phyloP scores from a whole-genome alignment of 2,113 vertebrate genomes.

The Megaceryle torquata region DNA sequence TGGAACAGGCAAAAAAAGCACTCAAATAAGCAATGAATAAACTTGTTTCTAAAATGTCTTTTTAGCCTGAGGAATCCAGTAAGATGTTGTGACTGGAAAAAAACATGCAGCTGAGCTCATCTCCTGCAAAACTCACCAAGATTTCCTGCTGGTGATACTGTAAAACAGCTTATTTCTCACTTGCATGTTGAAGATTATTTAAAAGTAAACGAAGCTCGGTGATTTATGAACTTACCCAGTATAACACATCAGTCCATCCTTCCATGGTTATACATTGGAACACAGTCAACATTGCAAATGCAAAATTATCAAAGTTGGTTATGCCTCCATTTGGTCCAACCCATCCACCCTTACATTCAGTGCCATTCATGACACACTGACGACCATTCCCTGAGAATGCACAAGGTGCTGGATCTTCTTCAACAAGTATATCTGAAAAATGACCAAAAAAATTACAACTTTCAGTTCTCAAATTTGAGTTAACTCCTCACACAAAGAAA shows the following conservation, averaged over 20 bases:
- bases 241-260: conserved; percentile 98
- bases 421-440: conserved; percentile 82
- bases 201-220: neutral
- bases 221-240: conserved; percentile 85
- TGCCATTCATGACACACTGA: conserved; percentile 89
- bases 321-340: conserved; percentile 95
- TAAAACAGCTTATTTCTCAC: neutral
- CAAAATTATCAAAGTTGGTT: conserved; percentile 99
- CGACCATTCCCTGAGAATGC: conserved; percentile 96
- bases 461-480: neutral
- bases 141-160: neutral
- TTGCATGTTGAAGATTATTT: neutral
- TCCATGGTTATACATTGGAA: conserved; percentile 99
- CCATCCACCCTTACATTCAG: conserved; percentile 94
- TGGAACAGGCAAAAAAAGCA: neutral
- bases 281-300: conserved; percentile 98
- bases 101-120: neutral
- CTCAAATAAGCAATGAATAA: neutral
- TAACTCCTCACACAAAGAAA: neutral
- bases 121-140: neutral
- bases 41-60: conserved; percentile 7
- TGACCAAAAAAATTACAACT: neutral
- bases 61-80: neutral
- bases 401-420: conserved; percentile 95
- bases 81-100: neutral